Evolutionary conservation across 2,113 vertebrate genomes (phyloP).

Genomic region (Ophiodon elongatus): DNA sequence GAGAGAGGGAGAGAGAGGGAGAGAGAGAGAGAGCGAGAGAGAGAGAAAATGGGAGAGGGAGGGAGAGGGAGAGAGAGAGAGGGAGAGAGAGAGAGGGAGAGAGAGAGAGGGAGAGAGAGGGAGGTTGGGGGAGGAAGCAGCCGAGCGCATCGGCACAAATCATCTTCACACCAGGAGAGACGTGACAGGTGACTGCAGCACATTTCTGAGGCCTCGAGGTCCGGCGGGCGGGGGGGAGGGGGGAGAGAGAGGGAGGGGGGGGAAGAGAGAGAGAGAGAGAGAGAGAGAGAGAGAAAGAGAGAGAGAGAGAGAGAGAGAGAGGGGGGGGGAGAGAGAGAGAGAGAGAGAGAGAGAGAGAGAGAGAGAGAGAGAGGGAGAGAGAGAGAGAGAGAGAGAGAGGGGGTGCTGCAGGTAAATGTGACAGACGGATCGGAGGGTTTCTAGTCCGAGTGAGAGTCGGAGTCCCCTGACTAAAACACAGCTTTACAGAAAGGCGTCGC

Average conservation of each 20-base stretch:
- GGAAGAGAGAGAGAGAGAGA: too few relatives aligned
- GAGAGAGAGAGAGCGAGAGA: not conserved
- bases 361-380: too few relatives aligned
- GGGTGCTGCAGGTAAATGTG: not conserved
- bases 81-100: not conserved
- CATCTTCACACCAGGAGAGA: conserved; percentile 23
- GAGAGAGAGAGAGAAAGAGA: too few relatives aligned
- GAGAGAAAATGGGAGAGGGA: not conserved
- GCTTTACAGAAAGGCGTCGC: not conserved
- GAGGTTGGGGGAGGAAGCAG: conserved; percentile 27
- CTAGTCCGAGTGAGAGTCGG: not conserved
- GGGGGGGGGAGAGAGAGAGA: too few relatives aligned
- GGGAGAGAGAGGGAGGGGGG: too few relatives aligned
- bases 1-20: too few relatives aligned
- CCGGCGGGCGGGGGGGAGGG: conserved; percentile 15
- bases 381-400: too few relatives aligned
- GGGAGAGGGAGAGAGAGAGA: not conserved
- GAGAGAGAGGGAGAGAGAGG: too few relatives aligned
- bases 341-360: too few relatives aligned
- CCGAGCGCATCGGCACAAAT: conserved; percentile 43
- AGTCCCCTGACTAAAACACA: not conserved
- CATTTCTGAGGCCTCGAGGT: conserved; percentile 33
- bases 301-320: too few relatives aligned
- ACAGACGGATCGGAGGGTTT: not conserved
- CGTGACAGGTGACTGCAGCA: conserved; percentile 40